Base-by-base conservation (phyloP, 2,797 vertebrate species). In the Lithobates sylvaticus region DNA sequence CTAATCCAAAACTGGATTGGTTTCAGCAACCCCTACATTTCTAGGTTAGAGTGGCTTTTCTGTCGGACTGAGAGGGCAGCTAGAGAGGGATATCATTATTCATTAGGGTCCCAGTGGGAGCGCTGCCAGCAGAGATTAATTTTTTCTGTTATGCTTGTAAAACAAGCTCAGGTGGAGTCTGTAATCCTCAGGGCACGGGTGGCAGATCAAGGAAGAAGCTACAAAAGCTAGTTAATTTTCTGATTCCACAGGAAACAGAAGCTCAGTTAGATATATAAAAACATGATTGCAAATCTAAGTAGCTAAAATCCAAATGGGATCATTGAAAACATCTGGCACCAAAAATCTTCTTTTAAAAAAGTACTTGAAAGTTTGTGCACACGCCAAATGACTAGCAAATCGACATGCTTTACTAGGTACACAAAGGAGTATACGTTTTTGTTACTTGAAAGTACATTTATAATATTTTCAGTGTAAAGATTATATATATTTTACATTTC, bases 191-290 rank as follows among this genome's bases (percentile, higher is more conserved):
- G 95, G 95, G 94, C 94, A 95, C 93, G 95, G 94, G 94, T 95
- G 95, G 93, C 95, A 96, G 95, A 95, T 95, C 95, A 96, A 96
- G 95, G 90, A 96, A 95, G 94, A 95, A 95, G 94, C 94, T 95
- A 95, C 95, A 95, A 95, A 95, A 95, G 94, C 94, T 95, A 95
- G 94, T 96, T 96, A 95, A 96, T 96, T 96, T 95, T 95, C 95
- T 94, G 93, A 94, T 96, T 95, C 94, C 94, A 94, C 93, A 92
- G 91, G 92, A 95, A 96, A 95, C 94, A 95, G 95, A 94, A 95
- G 94, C 94, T 94, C 92, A 94, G 94, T 94, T 95, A 95, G 93
- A 95, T 94, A 93, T 95, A 94, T 95, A 95, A 96, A 95, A 95
- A 95, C 94, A 95, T 95, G 94, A 95, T 95, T 95, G 94, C 94